phyloP scores from a whole-genome alignment of 2,797 vertebrate species.

The Loris lydekkerianus region DNA sequence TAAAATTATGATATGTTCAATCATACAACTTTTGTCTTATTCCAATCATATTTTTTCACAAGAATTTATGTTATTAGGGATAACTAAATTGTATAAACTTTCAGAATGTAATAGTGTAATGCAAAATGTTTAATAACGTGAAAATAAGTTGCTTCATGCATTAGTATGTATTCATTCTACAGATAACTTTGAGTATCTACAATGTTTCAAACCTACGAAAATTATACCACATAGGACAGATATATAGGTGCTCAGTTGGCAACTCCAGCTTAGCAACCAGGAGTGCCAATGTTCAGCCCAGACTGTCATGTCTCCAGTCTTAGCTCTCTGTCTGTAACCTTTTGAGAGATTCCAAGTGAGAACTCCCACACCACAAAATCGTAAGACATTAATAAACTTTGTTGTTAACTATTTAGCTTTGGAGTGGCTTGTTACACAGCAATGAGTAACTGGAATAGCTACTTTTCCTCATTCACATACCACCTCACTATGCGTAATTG shows the following conservation, averaged over 20 bases:
- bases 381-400: not conserved
- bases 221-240: not conserved
- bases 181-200: not conserved
- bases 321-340: not conserved
- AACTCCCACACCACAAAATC: not conserved
- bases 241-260: no score
- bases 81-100: not conserved
- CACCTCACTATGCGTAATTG: not conserved
- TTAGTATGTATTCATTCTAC: not conserved
- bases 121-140: conserved; percentile 20
- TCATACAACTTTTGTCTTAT: not conserved
- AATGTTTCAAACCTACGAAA: not conserved
- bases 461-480: not conserved
- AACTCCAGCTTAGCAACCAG: not conserved
- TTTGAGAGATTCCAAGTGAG: not conserved
- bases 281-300: not conserved
- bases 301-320: not conserved
- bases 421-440: not conserved
- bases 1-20: not conserved
- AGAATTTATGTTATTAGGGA: not conserved
- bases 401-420: not conserved
- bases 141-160: conserved; percentile 2
- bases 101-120: not conserved
- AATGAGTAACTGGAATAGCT: not conserved
- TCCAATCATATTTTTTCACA: not conserved